Conservation (phyloP, 2,888 invertebrate species). For the Drosophila neutralis region DNA sequence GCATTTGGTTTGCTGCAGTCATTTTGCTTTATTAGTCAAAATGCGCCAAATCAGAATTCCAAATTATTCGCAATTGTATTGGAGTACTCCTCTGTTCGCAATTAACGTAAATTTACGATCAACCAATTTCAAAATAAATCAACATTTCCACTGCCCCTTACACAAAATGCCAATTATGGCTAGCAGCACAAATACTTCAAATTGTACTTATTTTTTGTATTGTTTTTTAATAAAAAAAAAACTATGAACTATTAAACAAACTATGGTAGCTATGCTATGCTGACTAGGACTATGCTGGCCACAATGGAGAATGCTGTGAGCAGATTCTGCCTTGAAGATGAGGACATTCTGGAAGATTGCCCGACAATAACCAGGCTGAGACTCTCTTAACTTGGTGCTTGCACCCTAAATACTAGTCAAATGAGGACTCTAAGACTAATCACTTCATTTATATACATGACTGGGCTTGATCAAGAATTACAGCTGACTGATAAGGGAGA, state of each 20-base stretch:
- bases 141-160: constrained; percentile 32
- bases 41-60: constrained; percentile 61
- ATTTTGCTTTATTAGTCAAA: constrained; percentile 82
- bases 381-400: too few relatives aligned
- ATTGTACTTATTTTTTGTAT: neutral
- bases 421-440: neutral
- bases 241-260: neutral
- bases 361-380: neutral
- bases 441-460: neutral
- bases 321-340: neutral
- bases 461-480: neutral
- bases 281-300: neutral
- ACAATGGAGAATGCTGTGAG: too few relatives aligned
- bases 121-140: constrained; percentile 56
- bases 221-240: neutral
- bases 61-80: constrained; percentile 43
- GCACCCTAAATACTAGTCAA: neutral
- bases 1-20: constrained; percentile 59
- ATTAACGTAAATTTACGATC: constrained; percentile 80
- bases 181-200: neutral
- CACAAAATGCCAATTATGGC: constrained; percentile 28
- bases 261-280: neutral
- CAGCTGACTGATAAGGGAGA: neutral
- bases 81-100: constrained; percentile 53
- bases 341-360: neutral